Evolutionary conservation across 2,888 invertebrate genomes (phyloP), one percentile per base, ranked within the genome.

Genomic region (Endotricha flammealis): DNA sequence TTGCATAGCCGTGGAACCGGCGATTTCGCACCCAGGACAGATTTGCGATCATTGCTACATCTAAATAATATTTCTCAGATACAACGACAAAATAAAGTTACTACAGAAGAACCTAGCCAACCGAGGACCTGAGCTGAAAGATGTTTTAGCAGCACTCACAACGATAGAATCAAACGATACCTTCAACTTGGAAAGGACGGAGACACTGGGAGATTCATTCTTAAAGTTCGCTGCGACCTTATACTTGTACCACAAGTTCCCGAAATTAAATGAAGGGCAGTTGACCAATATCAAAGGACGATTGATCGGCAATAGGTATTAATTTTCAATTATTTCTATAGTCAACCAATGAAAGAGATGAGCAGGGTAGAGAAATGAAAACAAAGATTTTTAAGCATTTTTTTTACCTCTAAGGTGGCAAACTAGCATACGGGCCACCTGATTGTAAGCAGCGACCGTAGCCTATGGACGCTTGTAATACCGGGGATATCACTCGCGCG

Each of bases 171-270:
- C 93, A 0, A 87, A 91, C 43, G 97, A 97, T 57, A 88, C 89
- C 3, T 91, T 96, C 46, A 90, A 95, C 64, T 71, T 95, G 51
- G 97, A 98, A 64, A 82, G 96, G 1, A 79, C 93, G 8, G 97
- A 97, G 74, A 95, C 95, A 0, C 88, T 98, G 2, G 98, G 97
- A 0, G 97, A 98, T 69, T 93, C 96, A 0, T 94, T 94, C 70
- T 80, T 98, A 4, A 97, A 98, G 77, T 93, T 92, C 53, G 90
- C 92, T 1, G 87, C 90, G 1, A 92, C 93, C 0, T 71, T 95
- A 2, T 94, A 90, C 65, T 79, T 96, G 11, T 93, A 89, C 62
- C 89, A 91, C 48, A 85, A 88, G 38, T 95, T 91, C 66, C 90
- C 92, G 0, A 68, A 72, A 0, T 88, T 89, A 25, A 90, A 92